These are phyloP conservation scores for Spermophilus dauricus DNA, from an alignment of 2,113 vertebrate genomes.

Conservation along the genomic window DNA sequence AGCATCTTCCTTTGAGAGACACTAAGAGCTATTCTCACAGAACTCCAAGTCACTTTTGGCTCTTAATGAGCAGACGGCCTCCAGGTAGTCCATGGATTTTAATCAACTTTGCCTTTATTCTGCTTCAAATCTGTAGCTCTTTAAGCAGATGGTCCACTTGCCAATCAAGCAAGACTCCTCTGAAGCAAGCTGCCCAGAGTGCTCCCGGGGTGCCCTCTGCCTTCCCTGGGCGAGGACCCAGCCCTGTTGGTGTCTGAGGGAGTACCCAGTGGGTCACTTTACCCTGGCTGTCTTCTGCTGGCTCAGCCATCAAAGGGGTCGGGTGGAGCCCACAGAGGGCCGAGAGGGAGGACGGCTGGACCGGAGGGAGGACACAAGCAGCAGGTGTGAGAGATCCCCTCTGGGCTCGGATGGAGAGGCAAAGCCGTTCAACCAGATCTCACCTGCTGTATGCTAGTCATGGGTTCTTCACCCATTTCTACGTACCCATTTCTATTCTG, in stretches of 20 bases:
- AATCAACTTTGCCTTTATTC: constrained; percentile 31
- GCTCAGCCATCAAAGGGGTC: fast-evolving
- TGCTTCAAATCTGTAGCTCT: neutral
- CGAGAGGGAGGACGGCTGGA: fast-evolving
- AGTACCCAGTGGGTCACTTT: neutral
- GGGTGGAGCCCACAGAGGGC: fast-evolving
- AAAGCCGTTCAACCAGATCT: fast-evolving
- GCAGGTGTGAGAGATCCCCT: fast-evolving
- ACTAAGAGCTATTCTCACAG: neutral
- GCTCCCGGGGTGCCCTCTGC: neutral
- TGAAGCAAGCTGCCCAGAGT: neutral
- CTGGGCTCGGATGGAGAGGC: neutral
- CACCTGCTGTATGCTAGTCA: no score
- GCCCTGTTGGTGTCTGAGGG: neutral
- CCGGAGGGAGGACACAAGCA: neutral
- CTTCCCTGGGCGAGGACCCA: neutral
- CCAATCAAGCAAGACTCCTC: neutral
- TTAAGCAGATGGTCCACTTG: neutral
- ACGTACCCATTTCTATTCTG: neutral
- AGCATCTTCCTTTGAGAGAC: constrained; percentile 19
- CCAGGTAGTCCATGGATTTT: neutral
- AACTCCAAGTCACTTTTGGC: neutral
- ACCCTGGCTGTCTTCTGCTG: no score
- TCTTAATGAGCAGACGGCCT: neutral
- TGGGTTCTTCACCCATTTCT: neutral